Evolutionary conservation across 2,797 vertebrate genomes (phyloP).

Genomic region (Hozukius guyotensis): DNA sequence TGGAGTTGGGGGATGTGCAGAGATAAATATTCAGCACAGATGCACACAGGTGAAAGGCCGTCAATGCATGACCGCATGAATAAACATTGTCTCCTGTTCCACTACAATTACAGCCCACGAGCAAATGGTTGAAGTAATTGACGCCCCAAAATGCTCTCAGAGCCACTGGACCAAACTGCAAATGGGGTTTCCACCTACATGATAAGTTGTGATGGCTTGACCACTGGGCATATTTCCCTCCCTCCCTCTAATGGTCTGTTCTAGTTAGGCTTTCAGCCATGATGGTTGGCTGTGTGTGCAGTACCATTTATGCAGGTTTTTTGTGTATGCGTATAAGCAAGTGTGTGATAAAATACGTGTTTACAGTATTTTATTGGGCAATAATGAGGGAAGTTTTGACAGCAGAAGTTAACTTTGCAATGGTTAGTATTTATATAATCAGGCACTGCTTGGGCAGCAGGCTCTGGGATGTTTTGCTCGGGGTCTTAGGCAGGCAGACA

Average conservation of each 20-base stretch:
- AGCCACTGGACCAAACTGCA: constrained; percentile 68
- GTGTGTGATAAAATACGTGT: constrained; percentile 17
- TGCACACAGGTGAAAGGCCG: constrained; percentile 74
- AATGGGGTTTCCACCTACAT: constrained; percentile 69
- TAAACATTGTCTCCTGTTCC: constrained; percentile 81
- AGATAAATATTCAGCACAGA: constrained; percentile 82
- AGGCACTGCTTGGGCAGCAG: neutral
- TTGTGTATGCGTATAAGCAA: neutral
- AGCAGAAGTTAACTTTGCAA: constrained; percentile 21
- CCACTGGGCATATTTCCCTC: constrained; percentile 50
- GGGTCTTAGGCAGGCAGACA: constrained; percentile 12
- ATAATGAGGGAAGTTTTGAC: constrained; percentile 13
- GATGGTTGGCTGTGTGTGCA: constrained; percentile 10
- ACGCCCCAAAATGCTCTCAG: constrained; percentile 70
- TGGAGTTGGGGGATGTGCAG: constrained; percentile 50
- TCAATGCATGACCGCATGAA: constrained; percentile 81
- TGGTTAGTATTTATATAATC: constrained; percentile 13
- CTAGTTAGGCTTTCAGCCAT: constrained; percentile 46
- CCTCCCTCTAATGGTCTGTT: constrained; percentile 44
- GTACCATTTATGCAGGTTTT: neutral
- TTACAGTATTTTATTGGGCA: constrained; percentile 15
- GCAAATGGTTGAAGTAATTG: constrained; percentile 82
- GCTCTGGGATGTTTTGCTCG: constrained; percentile 25
- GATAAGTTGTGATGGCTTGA: constrained; percentile 67
- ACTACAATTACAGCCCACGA: constrained; percentile 81